Conservation (phyloP, 2,888 invertebrate genomes). For the Eulithis testata region DNA sequence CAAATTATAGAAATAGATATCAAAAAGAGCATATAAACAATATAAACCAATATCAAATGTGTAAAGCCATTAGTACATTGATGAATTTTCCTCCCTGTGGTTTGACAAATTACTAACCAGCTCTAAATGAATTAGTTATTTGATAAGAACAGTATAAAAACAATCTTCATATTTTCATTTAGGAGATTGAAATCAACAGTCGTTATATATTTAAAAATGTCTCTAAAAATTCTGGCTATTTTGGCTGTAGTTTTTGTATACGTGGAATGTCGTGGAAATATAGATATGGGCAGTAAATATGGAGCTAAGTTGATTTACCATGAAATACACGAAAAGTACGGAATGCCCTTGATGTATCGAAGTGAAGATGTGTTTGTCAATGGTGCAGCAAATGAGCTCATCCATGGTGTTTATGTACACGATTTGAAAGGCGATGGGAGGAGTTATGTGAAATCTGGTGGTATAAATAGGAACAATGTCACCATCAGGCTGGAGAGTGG, state of each 20-base stretch:
- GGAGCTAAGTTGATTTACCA: slow-evolving; percentile 46
- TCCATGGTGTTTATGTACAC: slow-evolving; percentile 43
- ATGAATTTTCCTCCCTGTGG: slow-evolving; percentile 5
- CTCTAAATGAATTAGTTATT: too few relatives aligned
- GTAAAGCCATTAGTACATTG: too few relatives aligned
- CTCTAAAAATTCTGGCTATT: not conserved
- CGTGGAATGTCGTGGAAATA: slow-evolving; percentile 13
- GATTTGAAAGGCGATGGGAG: slow-evolving; percentile 47
- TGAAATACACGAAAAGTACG: slow-evolving; percentile 41
- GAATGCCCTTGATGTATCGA: slow-evolving; percentile 39
- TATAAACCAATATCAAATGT: too few relatives aligned
- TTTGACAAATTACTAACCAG: slow-evolving; percentile 10
- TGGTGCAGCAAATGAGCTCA: slow-evolving; percentile 36
- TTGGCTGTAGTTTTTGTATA: not conserved
- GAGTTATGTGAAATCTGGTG: slow-evolving; percentile 48
- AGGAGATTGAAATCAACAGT: not conserved
- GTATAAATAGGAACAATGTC: slow-evolving; percentile 46
- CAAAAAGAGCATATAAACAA: too few relatives aligned
- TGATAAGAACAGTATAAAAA: not conserved
- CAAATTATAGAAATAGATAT: too few relatives aligned
- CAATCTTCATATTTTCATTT: not conserved
- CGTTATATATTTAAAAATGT: not conserved
- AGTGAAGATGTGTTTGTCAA: slow-evolving; percentile 40
- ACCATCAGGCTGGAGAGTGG: slow-evolving; percentile 46
- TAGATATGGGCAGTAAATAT: not conserved